Evolutionary conservation across 2,113 vertebrate species (phyloP).

Genomic region (Cryptotis parvus): DNA sequence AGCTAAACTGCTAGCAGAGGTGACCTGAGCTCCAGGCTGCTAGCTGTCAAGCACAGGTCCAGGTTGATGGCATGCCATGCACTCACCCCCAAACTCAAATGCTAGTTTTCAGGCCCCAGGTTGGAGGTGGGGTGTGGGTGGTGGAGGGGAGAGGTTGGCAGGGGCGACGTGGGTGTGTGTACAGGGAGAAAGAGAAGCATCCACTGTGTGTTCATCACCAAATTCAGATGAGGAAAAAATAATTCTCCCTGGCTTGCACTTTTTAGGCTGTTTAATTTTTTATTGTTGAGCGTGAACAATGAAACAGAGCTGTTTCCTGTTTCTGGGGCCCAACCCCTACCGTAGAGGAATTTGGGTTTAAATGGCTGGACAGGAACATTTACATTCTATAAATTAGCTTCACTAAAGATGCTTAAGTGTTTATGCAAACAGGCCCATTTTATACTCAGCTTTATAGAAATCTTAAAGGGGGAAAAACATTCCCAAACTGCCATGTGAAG

Average conservation of each 20-base stretch:
- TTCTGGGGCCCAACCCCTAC: background rate
- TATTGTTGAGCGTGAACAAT: slow-evolving; percentile 61
- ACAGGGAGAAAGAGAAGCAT: background rate
- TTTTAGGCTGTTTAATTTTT: slow-evolving; percentile 70
- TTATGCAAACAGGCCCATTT: slow-evolving; percentile 78
- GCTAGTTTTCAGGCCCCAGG: background rate
- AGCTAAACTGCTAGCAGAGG: background rate
- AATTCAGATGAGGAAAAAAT: slow-evolving; percentile 24
- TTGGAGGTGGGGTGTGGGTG: no score
- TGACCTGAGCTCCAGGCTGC: background rate
- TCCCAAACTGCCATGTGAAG: background rate
- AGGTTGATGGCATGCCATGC: accelerated
- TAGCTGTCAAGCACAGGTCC: no score
- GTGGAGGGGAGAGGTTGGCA: no score
- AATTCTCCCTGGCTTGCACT: slow-evolving; percentile 55
- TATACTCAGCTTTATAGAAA: slow-evolving; percentile 72
- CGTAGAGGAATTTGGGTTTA: slow-evolving; percentile 33
- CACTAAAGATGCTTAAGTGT: slow-evolving; percentile 77
- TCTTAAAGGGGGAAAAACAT: slow-evolving; percentile 50
- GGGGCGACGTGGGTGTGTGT: no score
- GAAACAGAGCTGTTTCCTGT: slow-evolving; percentile 55
- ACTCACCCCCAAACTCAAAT: background rate
- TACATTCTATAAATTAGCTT: slow-evolving; percentile 76
- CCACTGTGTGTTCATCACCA: background rate
- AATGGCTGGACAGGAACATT: slow-evolving; percentile 65